Evolutionary conservation across 2,888 invertebrate genomes (phyloP), one percentile per base, ranked within the genome.

Genomic region (Nomada fabriciana): DNA sequence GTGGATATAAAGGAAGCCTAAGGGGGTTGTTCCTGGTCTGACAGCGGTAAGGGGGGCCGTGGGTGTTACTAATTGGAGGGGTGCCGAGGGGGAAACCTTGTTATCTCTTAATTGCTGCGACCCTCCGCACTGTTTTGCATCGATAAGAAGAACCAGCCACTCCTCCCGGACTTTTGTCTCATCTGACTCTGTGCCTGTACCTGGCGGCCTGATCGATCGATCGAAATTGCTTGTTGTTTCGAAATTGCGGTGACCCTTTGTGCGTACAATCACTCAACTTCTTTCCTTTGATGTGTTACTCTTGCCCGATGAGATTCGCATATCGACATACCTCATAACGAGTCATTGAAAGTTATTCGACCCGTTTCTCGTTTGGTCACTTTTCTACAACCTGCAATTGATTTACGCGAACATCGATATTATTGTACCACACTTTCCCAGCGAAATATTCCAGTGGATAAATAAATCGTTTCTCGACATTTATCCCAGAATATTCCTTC

Each of bases 41-140:
- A 88, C 89, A 88, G 72, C 72, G 67, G 73, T 65, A 55, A 80
- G 83, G 82, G 84, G 77, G 83, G 59, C n/a, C 15, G 20, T 89
- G 91, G 91, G 93, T 93, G 93, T 93, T 91, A 93, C 93, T 94
- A 94, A 94, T 94, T 94, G 93, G 93, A 93, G 93, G 93, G 93
- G 93, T 89, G 91, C 89, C 91, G 89, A 91, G 90, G 91, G 91
- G 91, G 89, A 92, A 93, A 93, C 92, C 93, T 93, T 93, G 93
- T 94, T 94, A 94, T 94, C 93, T 94, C 93, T 94, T 94, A 94
- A 94, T 94, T 94, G 93, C 93, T 93, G 90, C 93, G 91, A 91
- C 92, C 93, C 93, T 92, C 89, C 89, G 88, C 88, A 86, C 92
- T 93, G 91, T 93, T 93, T 93, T 93, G 93, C 94, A 94, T 94